A percentile compares a stretch with the other conserved stretches of the same genome.
Conservation (phyloP, 2,888 invertebrate species). For the Emesis russula region DNA sequence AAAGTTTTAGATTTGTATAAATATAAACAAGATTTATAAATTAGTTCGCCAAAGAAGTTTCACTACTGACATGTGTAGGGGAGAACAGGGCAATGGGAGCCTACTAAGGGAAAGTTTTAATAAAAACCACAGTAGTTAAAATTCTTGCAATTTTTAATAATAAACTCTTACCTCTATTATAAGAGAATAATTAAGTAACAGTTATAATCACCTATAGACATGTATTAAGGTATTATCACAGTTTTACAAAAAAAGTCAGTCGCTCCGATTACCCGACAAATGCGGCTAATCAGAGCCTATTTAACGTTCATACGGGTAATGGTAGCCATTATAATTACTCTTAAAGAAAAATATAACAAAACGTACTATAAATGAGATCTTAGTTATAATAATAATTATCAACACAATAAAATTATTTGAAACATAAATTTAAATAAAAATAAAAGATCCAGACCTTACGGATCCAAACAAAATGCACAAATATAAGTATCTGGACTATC, state of each 20-base stretch:
- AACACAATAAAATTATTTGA: slow-evolving; percentile 22
- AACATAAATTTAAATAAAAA: background rate
- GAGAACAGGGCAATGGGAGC: slow-evolving; percentile 3
- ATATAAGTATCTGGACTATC: slow-evolving; percentile 68
- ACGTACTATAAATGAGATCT: slow-evolving; percentile 19
- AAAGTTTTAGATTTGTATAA: no score
- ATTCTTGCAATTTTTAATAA: slow-evolving; percentile 38
- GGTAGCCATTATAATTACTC: slow-evolving; percentile 35
- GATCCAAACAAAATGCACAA: background rate
- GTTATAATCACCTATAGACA: slow-evolving; percentile 22
- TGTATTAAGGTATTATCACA: slow-evolving; percentile 44
- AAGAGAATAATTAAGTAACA: slow-evolving; percentile 37
- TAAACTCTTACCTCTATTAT: slow-evolving; percentile 34
- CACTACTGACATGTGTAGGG: no score
- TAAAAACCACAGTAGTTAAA: slow-evolving; percentile 27
- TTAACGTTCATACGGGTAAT: slow-evolving; percentile 52
- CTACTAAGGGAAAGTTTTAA: background rate
- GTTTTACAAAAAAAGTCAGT: slow-evolving; percentile 57
- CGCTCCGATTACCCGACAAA: slow-evolving; percentile 62
- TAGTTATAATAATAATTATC: slow-evolving; percentile 21
- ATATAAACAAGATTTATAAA: no score
- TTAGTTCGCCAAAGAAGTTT: no score
- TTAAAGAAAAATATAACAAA: slow-evolving; percentile 32
- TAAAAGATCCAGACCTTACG: background rate
- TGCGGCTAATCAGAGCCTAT: slow-evolving; percentile 61